These are phyloP conservation scores for Paracyclopina nana DNA, from an alignment of 1,140 invertebrate species.

Conservation along the genomic window DNA sequence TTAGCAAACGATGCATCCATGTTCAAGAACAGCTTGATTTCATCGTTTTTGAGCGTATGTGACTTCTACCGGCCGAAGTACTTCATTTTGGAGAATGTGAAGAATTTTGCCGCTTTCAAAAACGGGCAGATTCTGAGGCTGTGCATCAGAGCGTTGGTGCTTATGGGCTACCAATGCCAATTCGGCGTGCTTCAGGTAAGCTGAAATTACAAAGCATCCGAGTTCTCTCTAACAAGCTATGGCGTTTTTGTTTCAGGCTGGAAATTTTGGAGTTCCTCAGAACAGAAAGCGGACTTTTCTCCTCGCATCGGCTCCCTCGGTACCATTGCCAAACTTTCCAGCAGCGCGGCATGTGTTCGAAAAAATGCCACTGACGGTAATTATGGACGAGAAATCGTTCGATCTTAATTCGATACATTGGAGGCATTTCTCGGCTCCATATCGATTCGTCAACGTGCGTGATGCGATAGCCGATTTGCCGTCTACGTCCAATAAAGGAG, in stretches of 20 bases:
- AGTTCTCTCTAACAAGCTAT: too few relatives aligned
- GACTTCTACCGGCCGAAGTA: slow-evolving; percentile 40
- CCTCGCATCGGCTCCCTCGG: slow-evolving; percentile 58
- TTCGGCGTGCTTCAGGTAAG: slow-evolving; percentile 66
- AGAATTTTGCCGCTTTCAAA: slow-evolving; percentile 63
- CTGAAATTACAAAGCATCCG: too few relatives aligned
- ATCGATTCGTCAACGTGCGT: slow-evolving; percentile 47
- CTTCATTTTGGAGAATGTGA: slow-evolving; percentile 67
- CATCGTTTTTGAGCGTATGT: slow-evolving; percentile 39
- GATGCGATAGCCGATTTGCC: slow-evolving; percentile 69
- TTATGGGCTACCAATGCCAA: slow-evolving; percentile 72
- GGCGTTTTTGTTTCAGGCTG: too few relatives aligned
- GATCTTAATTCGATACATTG: neutral
- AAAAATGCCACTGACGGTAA: slow-evolving; percentile 42
- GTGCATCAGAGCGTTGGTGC: slow-evolving; percentile 47
- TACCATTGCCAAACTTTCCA: slow-evolving; percentile 51
- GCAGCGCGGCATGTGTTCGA: slow-evolving; percentile 59
- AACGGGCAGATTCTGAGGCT: slow-evolving; percentile 59
- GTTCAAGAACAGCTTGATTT: slow-evolving; percentile 73
- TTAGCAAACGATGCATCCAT: too few relatives aligned
- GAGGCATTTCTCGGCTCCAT: slow-evolving; percentile 42
- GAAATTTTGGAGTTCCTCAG: slow-evolving; percentile 65
- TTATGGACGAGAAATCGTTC: slow-evolving; percentile 46
- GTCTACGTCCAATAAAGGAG: slow-evolving; percentile 47
- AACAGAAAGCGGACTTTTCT: slow-evolving; percentile 56